Evolutionary conservation across 2,113 vertebrate genomes (phyloP), one percentile per base, ranked within the genome.

Genomic region (Thamnaconus septentrionalis): DNA sequence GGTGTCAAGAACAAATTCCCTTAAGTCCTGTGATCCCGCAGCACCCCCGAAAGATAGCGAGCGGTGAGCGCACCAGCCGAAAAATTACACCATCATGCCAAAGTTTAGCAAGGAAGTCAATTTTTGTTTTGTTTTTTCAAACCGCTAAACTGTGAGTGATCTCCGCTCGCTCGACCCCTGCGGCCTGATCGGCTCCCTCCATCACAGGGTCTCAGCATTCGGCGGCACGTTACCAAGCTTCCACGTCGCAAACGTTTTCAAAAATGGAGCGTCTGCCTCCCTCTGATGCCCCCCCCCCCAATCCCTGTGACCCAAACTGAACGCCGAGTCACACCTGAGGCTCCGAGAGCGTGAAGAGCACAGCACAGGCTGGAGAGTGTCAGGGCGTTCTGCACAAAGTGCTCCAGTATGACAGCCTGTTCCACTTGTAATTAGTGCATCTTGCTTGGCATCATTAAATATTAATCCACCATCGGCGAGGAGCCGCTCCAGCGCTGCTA

Each of bases 361-460:
- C 18, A 31, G 18, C 18, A 31, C 76, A 73, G 72, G 82, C 78
- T 75, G 71, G 53, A 69, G 75, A 68, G 81, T 77, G 80, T 79
- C 67, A 68, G 67, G 59, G 51, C 69, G 73, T 79, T 81, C 67
- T 66, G 74, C 78, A 61, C 72, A 75, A 75, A 87, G 75, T 78
- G 82, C 73, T 82, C 73, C 66, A 60, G 47, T 54, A 73, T 78
- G 75, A 87, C 80, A 79, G 80, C 67, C 83, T 64, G 70, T 73
- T 84, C 71, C 72, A 72, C 52, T 72, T 85, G 82, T 88, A 89
- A 89, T 91, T 90, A 90, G 83, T 85, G 84, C 77, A 77, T 86
- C 84, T 80, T 71, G 84, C 77, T 76, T 61, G 73, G 75, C 67
- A 73, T 73, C 76, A 88, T 90, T 87, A 88, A 90, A 88, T 82